Conservation (phyloP, 2,797 vertebrate genomes). For the Oreonectes daqikongensis region DNA sequence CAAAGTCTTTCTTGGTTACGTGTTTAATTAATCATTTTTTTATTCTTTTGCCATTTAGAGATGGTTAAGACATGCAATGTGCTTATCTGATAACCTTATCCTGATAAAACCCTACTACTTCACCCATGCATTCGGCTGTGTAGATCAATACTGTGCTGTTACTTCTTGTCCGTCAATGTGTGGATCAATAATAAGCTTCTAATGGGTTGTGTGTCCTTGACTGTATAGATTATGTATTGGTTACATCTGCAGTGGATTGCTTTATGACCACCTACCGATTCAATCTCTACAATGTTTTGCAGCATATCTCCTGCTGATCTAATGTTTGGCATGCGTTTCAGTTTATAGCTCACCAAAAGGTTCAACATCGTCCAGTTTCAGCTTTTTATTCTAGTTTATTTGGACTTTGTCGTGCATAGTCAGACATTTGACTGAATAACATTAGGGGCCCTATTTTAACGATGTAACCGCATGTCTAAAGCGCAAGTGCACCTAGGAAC, state of each 20-base stretch:
- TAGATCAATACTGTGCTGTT: neutral
- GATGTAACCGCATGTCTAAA: too few relatives aligned
- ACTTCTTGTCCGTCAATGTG: neutral
- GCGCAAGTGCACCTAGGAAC: too few relatives aligned
- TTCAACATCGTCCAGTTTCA: neutral
- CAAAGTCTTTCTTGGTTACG: conserved; percentile 15
- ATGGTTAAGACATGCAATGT: conserved; percentile 15
- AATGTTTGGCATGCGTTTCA: conserved; percentile 8
- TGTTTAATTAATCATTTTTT: conserved; percentile 38
- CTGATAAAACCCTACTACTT: conserved; percentile 2
- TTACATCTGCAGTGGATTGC: conserved; percentile 25
- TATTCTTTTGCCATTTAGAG: conserved; percentile 6
- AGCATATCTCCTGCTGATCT: conserved; percentile 25
- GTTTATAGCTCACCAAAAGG: neutral
- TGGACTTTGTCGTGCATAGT: neutral
- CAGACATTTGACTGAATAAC: neutral
- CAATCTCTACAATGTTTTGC: conserved; percentile 10
- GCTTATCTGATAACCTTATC: neutral
- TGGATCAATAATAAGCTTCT: conserved; percentile 24
- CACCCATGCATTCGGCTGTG: neutral
- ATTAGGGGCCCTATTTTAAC: too few relatives aligned
- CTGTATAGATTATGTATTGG: conserved; percentile 31
- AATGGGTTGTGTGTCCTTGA: conserved; percentile 31
- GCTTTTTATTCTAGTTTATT: neutral
- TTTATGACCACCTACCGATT: conserved; percentile 5